A percentile compares a stretch with the other conserved stretches of the same genome.
phyloP scores from a whole-genome alignment of 2,797 vertebrate genomes.

The Sciurus vulgaris region DNA sequence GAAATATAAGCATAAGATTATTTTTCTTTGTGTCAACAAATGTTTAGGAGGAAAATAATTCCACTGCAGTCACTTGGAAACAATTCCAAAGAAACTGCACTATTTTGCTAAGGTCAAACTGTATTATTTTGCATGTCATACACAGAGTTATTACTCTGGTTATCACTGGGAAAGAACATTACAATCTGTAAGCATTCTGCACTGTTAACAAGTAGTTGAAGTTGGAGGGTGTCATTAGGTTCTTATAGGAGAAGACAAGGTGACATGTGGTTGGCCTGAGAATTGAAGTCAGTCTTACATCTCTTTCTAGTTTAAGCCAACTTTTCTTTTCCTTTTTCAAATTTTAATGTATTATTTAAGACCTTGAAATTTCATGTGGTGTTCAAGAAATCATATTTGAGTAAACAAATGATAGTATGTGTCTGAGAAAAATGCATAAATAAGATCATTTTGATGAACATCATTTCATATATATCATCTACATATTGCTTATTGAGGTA shows the following conservation, averaged over 20 bases:
- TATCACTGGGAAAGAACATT: neutral
- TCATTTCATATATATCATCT: neutral
- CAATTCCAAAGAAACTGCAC: slow-evolving; percentile 15
- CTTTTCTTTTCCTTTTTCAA: neutral
- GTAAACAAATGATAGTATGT: neutral
- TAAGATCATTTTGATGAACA: neutral
- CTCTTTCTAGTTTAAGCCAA: neutral
- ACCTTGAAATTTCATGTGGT: neutral
- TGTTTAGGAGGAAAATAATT: slow-evolving; percentile 27
- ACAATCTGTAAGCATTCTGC: neutral
- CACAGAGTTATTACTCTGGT: neutral
- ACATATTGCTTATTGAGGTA: neutral
- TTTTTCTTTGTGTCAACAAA: slow-evolving; percentile 52
- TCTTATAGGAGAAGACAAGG: neutral
- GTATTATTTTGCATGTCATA: neutral
- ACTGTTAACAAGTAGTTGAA: neutral
- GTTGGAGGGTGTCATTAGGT: neutral
- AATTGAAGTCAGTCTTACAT: neutral
- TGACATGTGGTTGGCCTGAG: neutral
- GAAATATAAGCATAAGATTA: slow-evolving; percentile 56
- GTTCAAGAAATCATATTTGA: neutral
- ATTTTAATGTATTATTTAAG: neutral
- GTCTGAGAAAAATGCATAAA: neutral
- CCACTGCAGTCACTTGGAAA: neutral
- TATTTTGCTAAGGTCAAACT: neutral